Evolutionary conservation across 2,888 invertebrate species (phyloP).

Genomic region (Dolomedes plantarius): DNA sequence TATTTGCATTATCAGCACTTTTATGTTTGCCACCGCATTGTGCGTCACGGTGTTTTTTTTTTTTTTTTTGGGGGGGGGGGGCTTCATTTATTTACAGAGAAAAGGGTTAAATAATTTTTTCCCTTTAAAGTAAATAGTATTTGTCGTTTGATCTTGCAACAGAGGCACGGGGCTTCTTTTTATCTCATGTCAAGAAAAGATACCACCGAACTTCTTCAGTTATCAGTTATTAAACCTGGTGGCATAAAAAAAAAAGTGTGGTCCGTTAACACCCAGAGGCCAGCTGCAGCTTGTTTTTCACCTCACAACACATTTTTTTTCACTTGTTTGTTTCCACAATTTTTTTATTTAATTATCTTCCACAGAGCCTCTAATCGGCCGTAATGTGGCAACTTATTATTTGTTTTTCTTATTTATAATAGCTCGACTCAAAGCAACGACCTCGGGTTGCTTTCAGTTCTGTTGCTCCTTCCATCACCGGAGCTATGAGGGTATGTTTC

Average conservation of each 20-base stretch:
- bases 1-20: too few relatives aligned
- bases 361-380: not conserved
- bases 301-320: slow-evolving; percentile 19
- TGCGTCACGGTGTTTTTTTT: too few relatives aligned
- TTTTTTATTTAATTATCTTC: slow-evolving; percentile 17
- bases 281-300: slow-evolving; percentile 29
- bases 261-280: slow-evolving; percentile 56
- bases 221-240: slow-evolving; percentile 22
- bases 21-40: too few relatives aligned
- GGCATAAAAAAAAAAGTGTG: slow-evolving; percentile 18
- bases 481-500: too few relatives aligned
- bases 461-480: too few relatives aligned
- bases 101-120: too few relatives aligned
- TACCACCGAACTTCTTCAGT: not conserved
- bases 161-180: slow-evolving; percentile 4
- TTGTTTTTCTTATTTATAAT: not conserved
- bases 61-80: too few relatives aligned
- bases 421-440: not conserved
- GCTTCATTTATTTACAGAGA: too few relatives aligned
- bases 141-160: slow-evolving; percentile 7
- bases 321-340: slow-evolving; percentile 7
- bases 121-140: too few relatives aligned
- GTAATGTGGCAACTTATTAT: not conserved
- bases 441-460: not conserved
- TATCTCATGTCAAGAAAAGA: not conserved